Evolutionary conservation across 2,113 vertebrate genomes (phyloP).

Genomic region (Hucho hucho): DNA sequence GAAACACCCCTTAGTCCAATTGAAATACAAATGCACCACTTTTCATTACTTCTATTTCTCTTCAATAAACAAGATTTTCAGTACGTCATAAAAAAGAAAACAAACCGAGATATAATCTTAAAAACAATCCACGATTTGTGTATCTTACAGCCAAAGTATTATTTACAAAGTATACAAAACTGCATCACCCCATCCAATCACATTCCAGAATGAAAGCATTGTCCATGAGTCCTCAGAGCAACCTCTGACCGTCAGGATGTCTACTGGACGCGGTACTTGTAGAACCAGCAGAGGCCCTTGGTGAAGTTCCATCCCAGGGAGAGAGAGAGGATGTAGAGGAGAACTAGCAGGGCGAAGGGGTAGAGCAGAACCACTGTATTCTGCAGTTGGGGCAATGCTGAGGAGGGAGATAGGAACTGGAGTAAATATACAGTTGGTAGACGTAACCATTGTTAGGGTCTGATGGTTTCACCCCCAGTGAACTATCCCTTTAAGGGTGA

Average conservation of each 20-base stretch:
- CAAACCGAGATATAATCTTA: conserved; percentile 28
- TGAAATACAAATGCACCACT: not conserved
- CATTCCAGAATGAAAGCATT: not conserved
- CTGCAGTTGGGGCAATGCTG: conserved; percentile 92
- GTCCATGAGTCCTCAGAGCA: not conserved
- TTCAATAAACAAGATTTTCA: conserved; percentile 40
- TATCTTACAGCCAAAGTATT: conserved; percentile 59
- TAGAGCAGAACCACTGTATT: conserved; percentile 94
- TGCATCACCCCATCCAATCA: not conserved
- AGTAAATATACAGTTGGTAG: too few species aligned
- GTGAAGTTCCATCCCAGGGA: conserved; percentile 97
- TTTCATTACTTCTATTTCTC: conserved; percentile 28
- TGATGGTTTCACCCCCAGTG: too few species aligned
- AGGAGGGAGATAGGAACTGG: conserved; percentile 17
- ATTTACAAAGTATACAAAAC: conserved; percentile 77
- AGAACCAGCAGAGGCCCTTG: conserved; percentile 87
- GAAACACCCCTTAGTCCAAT: conserved; percentile 5
- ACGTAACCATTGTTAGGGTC: too few species aligned
- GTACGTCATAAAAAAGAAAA: conserved; percentile 25
- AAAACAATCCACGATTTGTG: conserved; percentile 38
- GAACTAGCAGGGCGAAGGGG: conserved; percentile 84
- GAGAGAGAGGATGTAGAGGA: conserved; percentile 90
- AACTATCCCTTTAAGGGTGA: not conserved
- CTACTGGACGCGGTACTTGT: conserved; percentile 91
- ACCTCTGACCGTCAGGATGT: conserved; percentile 4